A percentile compares a stretch with the other conserved stretches of the same genome.
phyloP scores from a whole-genome alignment of 2,888 invertebrate species.

The Desoria tigrina region DNA sequence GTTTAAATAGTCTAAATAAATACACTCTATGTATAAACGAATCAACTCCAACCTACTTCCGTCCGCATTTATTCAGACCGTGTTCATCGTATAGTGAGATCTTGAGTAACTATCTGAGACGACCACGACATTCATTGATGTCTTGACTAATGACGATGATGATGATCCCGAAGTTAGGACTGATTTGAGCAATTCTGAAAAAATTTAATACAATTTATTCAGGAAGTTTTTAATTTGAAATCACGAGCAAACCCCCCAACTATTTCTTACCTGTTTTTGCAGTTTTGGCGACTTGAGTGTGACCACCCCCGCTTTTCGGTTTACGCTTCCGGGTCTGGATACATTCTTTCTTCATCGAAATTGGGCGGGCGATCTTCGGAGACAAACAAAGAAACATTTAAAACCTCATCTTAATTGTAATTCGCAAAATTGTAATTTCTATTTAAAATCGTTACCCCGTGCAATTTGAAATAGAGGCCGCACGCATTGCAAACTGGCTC shows the following conservation, averaged over 20 bases:
- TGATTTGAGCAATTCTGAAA: slow-evolving; percentile 36
- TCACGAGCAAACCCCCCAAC: no score
- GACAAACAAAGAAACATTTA: no score
- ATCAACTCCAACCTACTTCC: no score
- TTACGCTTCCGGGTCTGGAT: slow-evolving; percentile 97
- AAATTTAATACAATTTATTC: neutral
- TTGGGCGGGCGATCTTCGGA: slow-evolving; percentile 84
- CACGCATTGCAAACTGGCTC: slow-evolving; percentile 69
- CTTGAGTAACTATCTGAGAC: neutral
- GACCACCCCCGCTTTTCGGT: slow-evolving; percentile 64
- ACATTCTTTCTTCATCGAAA: slow-evolving; percentile 98
- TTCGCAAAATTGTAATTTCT: no score
- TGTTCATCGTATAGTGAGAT: neutral
- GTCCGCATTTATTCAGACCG: no score
- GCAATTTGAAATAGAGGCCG: slow-evolving; percentile 78
- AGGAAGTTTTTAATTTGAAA: no score
- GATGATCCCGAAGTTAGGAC: slow-evolving; percentile 26
- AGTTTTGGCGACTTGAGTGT: neutral
- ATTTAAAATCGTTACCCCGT: no score
- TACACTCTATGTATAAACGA: no score
- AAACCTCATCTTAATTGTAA: no score
- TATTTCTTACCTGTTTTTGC: no score
- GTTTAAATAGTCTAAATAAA: no score
- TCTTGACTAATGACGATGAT: slow-evolving; percentile 7
- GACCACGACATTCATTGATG: neutral